Base-by-base conservation (phyloP, 2,797 vertebrate genomes). In the Malacoraja senta region DNA sequence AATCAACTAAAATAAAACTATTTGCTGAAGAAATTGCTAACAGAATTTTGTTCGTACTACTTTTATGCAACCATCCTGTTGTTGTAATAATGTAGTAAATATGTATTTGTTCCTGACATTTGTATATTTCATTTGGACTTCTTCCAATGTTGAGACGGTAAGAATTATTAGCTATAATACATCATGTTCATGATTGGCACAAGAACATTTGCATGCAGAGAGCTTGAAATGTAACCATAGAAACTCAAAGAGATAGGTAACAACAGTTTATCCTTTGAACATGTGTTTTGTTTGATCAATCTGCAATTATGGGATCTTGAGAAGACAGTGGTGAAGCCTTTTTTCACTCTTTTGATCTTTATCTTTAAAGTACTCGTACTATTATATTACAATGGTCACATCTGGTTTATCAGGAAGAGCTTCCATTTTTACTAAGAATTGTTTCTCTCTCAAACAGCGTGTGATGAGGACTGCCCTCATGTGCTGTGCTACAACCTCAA, bases 11-110 rank as follows among this genome's bases (percentile, higher is more conserved):
- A 32, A 35, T n/a, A 35, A 68, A 74, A 21, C 10, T 61, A 84
- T 84, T 84, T 68, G 61, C n/a, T 88, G 84, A 68, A 86, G n/a
- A 68, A 84, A 84, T 84, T 88, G 9, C 21, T 65, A 88, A 88
- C n/a, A 68, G n/a, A 4, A 35, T 68, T 63, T 88, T 35, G 4
- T 88, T 68, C 15, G 17, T 68, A 88, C 68, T 35, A 17, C 21
- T 35, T 68, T 68, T 12, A n/a, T 86, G 1, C 1, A 65, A 32
- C 26, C 8, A 35, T 68, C 17, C 32, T 88, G n/a, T 86, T 86
- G 29, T 63, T 86, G 29, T 63, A 86, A 86, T 63, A 17, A 86
- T 86, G 29, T 19, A 86, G 83, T 17, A 63, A 63, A 86, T 86
- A 58, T 15, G 61, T 63, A 61, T 86, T 58, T 86, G 61, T 61